Conservation (phyloP, 2,797 vertebrate genomes). For the Poeciliopsis paucimaculata region DNA sequence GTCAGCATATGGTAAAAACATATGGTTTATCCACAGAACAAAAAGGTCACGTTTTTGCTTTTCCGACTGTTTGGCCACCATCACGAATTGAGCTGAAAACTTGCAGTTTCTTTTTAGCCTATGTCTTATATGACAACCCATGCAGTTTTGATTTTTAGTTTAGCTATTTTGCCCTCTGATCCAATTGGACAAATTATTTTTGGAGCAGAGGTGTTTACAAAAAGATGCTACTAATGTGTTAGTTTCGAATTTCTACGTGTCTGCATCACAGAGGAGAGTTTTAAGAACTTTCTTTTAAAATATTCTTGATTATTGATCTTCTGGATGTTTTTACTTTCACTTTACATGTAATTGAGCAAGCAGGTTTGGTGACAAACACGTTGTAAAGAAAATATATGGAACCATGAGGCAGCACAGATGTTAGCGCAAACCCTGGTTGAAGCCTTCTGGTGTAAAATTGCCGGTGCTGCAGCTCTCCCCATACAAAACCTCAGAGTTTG, state of each 20-base stretch:
- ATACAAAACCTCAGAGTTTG: neutral
- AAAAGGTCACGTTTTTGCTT: neutral
- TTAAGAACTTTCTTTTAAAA: neutral
- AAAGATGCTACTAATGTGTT: neutral
- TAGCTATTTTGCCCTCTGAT: neutral
- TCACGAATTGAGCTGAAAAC: neutral
- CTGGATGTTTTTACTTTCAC: neutral
- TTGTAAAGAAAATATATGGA: neutral
- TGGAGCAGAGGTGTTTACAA: neutral
- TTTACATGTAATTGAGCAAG: neutral
- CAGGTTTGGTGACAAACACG: neutral
- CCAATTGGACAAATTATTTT: neutral
- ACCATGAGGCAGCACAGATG: neutral
- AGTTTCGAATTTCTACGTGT: neutral
- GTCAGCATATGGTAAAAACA: neutral
- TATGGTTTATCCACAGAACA: neutral
- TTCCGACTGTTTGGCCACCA: neutral
- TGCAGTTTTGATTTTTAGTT: neutral
- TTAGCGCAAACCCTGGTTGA: neutral
- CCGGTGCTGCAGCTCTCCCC: neutral
- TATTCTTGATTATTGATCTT: neutral
- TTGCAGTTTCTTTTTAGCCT: neutral
- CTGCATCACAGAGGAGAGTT: neutral
- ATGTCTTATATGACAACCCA: neutral
- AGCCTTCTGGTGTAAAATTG: neutral